Evolutionary conservation across 2,888 invertebrate genomes (phyloP).

Genomic region (Chrysina gloriosa): DNA sequence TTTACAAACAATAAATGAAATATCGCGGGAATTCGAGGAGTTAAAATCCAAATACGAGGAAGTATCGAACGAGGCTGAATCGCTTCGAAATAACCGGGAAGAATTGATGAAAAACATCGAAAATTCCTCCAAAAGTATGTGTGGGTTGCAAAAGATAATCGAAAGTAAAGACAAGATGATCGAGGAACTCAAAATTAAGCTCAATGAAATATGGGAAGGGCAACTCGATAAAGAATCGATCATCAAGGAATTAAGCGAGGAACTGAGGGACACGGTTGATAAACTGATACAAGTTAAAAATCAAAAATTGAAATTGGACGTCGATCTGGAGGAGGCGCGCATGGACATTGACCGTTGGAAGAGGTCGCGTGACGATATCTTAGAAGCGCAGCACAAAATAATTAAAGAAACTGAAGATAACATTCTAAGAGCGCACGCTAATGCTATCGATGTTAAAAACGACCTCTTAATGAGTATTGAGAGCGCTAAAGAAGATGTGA

Average conservation of each 20-base stretch:
- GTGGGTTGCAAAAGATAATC: constrained; percentile 22
- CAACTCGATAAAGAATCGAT: neutral
- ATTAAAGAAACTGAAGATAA: constrained; percentile 56
- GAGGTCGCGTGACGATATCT: constrained; percentile 52
- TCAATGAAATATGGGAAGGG: constrained; percentile 3
- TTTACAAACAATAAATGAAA: constrained; percentile 31
- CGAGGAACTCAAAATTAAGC: constrained; percentile 31
- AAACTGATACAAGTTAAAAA: constrained; percentile 42
- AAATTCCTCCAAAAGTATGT: constrained; percentile 35
- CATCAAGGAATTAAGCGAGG: constrained; percentile 26
- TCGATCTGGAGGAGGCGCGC: constrained; percentile 34
- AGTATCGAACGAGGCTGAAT: constrained; percentile 19
- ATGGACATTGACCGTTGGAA: constrained; percentile 54
- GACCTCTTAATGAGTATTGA: constrained; percentile 53
- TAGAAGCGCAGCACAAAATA: constrained; percentile 54
- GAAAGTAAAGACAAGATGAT: constrained; percentile 33
- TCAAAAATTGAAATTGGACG: constrained; percentile 43
- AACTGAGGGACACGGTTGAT: constrained; percentile 41
- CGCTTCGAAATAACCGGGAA: constrained; percentile 27
- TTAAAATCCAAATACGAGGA: constrained; percentile 40
- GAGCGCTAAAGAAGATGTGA: constrained; percentile 49
- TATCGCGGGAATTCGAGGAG: constrained; percentile 37
- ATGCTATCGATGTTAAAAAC: constrained; percentile 52
- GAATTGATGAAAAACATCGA: constrained; percentile 30
- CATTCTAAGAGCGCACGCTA: constrained; percentile 53